These are phyloP conservation scores for Brachyopa scutellaris DNA, from an alignment of 2,888 invertebrate genomes.

Conservation along the genomic window DNA sequence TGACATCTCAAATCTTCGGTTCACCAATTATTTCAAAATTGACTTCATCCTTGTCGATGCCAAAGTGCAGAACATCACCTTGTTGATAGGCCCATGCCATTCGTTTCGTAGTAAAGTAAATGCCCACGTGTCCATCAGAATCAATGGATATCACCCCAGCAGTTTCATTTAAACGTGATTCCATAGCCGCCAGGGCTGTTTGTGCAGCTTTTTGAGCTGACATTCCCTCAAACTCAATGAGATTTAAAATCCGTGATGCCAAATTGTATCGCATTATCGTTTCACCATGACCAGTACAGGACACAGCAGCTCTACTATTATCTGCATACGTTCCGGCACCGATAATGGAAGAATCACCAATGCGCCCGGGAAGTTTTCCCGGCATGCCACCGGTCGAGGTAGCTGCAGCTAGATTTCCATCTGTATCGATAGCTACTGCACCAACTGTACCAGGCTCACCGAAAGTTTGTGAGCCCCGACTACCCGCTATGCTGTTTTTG, in stretches of 20 bases:
- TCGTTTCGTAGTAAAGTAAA: conserved; percentile 53
- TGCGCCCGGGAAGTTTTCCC: conserved; percentile 89
- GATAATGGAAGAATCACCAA: conserved; percentile 89
- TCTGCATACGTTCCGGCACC: conserved; percentile 91
- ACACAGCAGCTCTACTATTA: conserved; percentile 87
- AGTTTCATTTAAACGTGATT: conserved; percentile 85
- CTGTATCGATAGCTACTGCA: conserved; percentile 86
- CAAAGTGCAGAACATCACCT: conserved; percentile 44
- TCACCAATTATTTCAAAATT: conserved; percentile 36
- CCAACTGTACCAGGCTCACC: conserved; percentile 91
- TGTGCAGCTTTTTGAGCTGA: conserved; percentile 85
- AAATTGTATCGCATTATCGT: conserved; percentile 90
- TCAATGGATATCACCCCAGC: conserved; percentile 89
- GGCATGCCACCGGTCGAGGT: conserved; percentile 93
- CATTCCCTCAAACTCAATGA: conserved; percentile 84
- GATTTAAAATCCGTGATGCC: conserved; percentile 86
- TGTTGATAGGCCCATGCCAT: conserved; percentile 61
- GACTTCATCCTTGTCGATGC: conserved; percentile 37
- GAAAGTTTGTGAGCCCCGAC: conserved; percentile 6
- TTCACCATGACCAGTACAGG: conserved; percentile 92
- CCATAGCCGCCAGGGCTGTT: conserved; percentile 86
- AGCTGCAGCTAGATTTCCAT: conserved; percentile 89
- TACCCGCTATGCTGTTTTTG: conserved; percentile 65
- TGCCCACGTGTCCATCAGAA: conserved; percentile 75
- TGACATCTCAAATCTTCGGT: conserved; percentile 1